Evolutionary conservation across 2,888 invertebrate genomes (phyloP), one percentile per base, ranked within the genome.

Genomic region (Aphodius granarius): DNA sequence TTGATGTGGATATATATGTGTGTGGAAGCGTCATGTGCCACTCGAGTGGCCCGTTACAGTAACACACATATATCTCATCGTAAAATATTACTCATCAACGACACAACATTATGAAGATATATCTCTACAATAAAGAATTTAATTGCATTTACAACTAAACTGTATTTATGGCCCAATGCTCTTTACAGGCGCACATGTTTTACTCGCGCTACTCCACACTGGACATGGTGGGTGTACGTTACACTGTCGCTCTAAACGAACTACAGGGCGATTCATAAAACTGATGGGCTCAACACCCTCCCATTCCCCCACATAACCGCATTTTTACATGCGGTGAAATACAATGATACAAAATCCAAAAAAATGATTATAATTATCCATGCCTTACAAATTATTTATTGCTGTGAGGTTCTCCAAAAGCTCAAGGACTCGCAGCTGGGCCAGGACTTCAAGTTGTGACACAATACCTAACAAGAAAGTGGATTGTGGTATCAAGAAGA

Each of bases 31-130:
- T 17, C 18, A 19, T 66, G 66, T 18, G 20, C 66, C 20, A 19
- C 19, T 19, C 66, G 20, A 20, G 20, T 65, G 16, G 65, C 19
- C 19, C 65, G 19, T 65, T 65, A 65, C 16, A 19, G 19, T 65
- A 19, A 65, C 19, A 65, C 65, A 65, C 43, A 65, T 65, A 65
- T 65, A 65, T 65, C 19, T 65, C 65, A 9, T 65, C 65, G 65
- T 19, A 74, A 74, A 70, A 74, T 74, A 74, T 74, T 74, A 74
- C 74, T 75, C 75, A 75, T 75, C 75, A 71, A 74, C 74, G 71
- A 63, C 64, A 71, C 62, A 21, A 22, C 22, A 21, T 71, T 71
- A 71, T 71, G 64, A 75, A 71, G 75, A 75, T 75, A 75, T 71
- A 75, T 73, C 43, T 66, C 68, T 17, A 68, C 66, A 66, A 68